Base-by-base conservation (phyloP, 1,140 invertebrate species). In the Panagrolaimus sp. region DNA sequence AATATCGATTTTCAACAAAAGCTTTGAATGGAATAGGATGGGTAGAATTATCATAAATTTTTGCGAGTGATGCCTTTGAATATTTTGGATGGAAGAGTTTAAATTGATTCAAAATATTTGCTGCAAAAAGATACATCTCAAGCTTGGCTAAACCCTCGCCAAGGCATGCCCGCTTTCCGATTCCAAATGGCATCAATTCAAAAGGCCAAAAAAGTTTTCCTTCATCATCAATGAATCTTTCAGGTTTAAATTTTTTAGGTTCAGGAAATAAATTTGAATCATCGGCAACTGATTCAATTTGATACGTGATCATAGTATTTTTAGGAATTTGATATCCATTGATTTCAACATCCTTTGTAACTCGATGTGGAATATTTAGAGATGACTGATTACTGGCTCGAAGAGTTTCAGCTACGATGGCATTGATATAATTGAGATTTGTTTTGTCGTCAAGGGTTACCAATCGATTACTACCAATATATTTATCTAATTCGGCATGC, bases 101-200 rank as follows among this genome's bases (percentile, higher is more conserved):
- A 65, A 78, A 82, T 13, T 71, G 68, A 69, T 83, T 78, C 9
- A 83, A 47, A 9, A 84, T 45, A 9, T 78, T 67, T 5, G 74
- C 57, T 1, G 71, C 73, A 67, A 83, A 83, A 7, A 84, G 61
- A 66, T 82, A 84, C 38, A 83, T 72, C 48, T 83, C 71, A 46
- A 82, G 81, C 63, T 81, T 81, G 13, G 82, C 83, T 31, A 84
- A 57, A 0, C 73, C 44, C 65, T 83, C 82, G 43, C 82, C 83
- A 9, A 68, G 16, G 38, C 67, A 68, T 14, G n/a, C 42, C 9
- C 67, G 20, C 14, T 67, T 68, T 25, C 67, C 67, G 14, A 67
- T 43, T n/a, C 27, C 8, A 38, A 68, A 68, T 25, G 67, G 67
- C 16, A 68, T 66, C 16, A 68, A 27, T 31, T 68, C 67, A 8